phyloP scores from a whole-genome alignment of 2,113 vertebrate genomes.

The Urocolius indicus region DNA sequence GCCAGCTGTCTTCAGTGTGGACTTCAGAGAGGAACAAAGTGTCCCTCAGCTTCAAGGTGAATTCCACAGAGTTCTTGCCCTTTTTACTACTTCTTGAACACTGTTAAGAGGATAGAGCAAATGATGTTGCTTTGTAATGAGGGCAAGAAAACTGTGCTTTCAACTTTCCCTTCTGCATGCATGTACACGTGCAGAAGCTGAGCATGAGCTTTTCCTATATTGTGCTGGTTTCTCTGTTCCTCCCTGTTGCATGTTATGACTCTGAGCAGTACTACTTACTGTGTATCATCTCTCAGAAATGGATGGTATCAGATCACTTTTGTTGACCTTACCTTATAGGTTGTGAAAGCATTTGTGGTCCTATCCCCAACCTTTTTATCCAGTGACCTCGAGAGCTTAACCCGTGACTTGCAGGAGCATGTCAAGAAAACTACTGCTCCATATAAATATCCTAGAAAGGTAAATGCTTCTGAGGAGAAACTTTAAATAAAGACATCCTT shows the following conservation, averaged over 20 bases:
- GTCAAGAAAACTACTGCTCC: slow-evolving; percentile 88
- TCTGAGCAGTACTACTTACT: background rate
- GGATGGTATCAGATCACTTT: background rate
- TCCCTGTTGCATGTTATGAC: background rate
- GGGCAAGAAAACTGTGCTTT: background rate
- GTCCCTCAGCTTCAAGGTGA: background rate
- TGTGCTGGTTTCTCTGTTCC: background rate
- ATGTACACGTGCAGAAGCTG: background rate
- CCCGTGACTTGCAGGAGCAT: slow-evolving; percentile 81
- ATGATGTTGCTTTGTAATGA: background rate
- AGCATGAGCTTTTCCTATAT: background rate
- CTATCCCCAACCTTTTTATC: slow-evolving; percentile 75
- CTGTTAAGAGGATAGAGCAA: accelerated
- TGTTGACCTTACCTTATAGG: slow-evolving; percentile 63
- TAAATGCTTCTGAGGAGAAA: slow-evolving; percentile 34
- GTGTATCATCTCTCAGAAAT: background rate
- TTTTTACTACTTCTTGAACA: background rate
- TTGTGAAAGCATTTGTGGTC: slow-evolving; percentile 88
- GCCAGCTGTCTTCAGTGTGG: background rate
- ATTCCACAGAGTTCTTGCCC: background rate
- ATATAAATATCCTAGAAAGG: slow-evolving; percentile 91
- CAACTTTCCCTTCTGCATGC: background rate
- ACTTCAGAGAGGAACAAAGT: background rate
- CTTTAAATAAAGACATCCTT: background rate
- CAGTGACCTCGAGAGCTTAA: slow-evolving; percentile 70